Evolutionary conservation across 2,113 vertebrate genomes (phyloP), one percentile per base, ranked within the genome.

Genomic region (Paradoxurus hermaphroditus): DNA sequence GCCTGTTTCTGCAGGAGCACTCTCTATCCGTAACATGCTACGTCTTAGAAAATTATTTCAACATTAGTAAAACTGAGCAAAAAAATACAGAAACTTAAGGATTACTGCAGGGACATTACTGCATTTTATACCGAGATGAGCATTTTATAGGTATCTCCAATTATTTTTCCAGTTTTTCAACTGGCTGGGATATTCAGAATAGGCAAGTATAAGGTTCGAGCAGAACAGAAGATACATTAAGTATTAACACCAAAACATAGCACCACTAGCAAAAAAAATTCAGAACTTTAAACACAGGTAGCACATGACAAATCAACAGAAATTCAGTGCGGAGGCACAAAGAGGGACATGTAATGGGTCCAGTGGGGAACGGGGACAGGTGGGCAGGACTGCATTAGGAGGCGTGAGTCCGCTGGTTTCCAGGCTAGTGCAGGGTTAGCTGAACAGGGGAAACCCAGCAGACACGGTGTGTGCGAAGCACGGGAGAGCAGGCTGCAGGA

Each of bases 261-360:
- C 13, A 73, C 46, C n/a, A 29, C 68, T 31, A 59, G 68, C 62
- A 95, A 94, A 94, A 62, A 73, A 44, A 49, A 90, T 41, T 90
- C 59, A 49, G 51, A 70, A 19, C 44, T 63, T 49, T 75, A 85
- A 84, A 65, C 34, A 65, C 3, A 44, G 11, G 7, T 21, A 78
- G 82, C 7, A 86, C 13, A 65, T 31, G 27, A 62, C 34, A 92
- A 77, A 56, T 36, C 62, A 78, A 81, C 0, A 92, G 59, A 83
- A 83, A 63, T 56, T 41, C 21, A 62, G 39, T 13, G 63, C 44
- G 34, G 65, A 65, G 44, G 89, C 53, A 85, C 9, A 94, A 19
- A 68, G 18, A 86, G 39, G 23, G 65, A 56, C 12, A 21, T 1
- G 12, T 18, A 63, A 25, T 1, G 5, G 15, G 18, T 36, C 77